Base-by-base conservation (phyloP, 1,140 invertebrate genomes). In the Drosophila baimaii region DNA sequence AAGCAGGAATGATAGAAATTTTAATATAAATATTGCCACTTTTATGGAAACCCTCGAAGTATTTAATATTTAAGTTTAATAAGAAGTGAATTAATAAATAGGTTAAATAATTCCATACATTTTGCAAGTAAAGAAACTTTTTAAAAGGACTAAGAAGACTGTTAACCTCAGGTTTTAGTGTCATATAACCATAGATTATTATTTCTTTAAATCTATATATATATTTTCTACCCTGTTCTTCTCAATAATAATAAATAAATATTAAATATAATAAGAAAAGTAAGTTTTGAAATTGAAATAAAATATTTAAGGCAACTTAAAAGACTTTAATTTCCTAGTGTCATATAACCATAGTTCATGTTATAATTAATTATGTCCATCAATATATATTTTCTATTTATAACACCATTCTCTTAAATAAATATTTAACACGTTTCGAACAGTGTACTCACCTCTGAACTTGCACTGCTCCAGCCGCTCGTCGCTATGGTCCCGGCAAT, bases 401-500 rank as follows among this genome's bases (percentile, higher is more conserved):
- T 13, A 6, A 6, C 8, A n/a, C 4, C 9, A 1, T 43, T 3
- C 4, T 5, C 17, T 21, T 19, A 31, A 2, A 8, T 31, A 2
- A 15, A 15, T 31, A 17, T 19, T 35, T 37, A 3, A 0, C 7
- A 37, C 2, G 17, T 10, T 3, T 13, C 2, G 29, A 31, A 9
- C 27, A 35, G 39, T 71, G 43, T 25, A 74, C 84, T 86, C 52
- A 86, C 83, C 83, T 73, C 5, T 44, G 19, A 86, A 86, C 55
- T 68, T 86, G 62, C 83, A 86, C 91, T 94, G 93, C 47, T 94
- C 92, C 19, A 93, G 92, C 78, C 92, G 93, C 92, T 97, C 97
- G 91, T 97, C 97, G 10, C 95, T 96, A 73, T 95, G 95, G 92
- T 97, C 97, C 31, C 92, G 93, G 91, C 97, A 97, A 91, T 97